phyloP scores from a whole-genome alignment of 2,113 vertebrate genomes.

The Acinonyx jubatus region DNA sequence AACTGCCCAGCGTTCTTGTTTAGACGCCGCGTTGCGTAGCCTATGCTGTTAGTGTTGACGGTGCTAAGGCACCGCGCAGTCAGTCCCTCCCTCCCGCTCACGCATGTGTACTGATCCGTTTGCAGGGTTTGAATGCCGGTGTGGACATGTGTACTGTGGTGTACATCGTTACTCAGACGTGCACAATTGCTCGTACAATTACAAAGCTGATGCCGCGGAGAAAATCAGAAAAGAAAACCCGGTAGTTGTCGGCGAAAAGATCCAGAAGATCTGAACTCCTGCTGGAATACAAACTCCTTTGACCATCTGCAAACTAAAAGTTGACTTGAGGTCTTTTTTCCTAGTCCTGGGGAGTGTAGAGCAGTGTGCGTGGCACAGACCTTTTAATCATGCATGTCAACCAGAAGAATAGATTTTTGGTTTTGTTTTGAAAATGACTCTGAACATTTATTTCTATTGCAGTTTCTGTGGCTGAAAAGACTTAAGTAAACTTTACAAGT shows the following conservation, averaged over 20 bases:
- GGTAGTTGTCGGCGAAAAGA: conserved; percentile 93
- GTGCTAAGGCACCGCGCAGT: background rate
- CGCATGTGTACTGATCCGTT: conserved; percentile 34
- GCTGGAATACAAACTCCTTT: conserved; percentile 84
- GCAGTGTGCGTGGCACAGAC: conserved; percentile 86
- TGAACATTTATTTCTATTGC: conserved; percentile 87
- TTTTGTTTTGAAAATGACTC: conserved; percentile 87
- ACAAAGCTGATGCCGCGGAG: conserved; percentile 94
- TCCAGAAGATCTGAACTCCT: conserved; percentile 93
- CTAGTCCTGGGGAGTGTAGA: conserved; percentile 86
- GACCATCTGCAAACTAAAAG: conserved; percentile 88
- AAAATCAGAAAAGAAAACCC: conserved; percentile 96
- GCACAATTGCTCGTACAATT: conserved; percentile 94
- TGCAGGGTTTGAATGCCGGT: conserved; percentile 93
- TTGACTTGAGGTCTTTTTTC: conserved; percentile 86
- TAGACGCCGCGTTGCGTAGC: background rate
- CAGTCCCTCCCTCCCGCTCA: conserved; percentile 1
- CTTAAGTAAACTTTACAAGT: conserved; percentile 86
- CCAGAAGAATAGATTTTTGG: conserved; percentile 86
- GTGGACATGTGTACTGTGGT: conserved; percentile 92
- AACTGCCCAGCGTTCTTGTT: background rate
- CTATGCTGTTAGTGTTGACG: background rate
- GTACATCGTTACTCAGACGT: conserved; percentile 93
- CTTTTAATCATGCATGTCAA: conserved; percentile 91
- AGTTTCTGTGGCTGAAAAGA: conserved; percentile 88